These are phyloP conservation scores for Galago senegalensis DNA, from an alignment of 2,797 vertebrate genomes.

Conservation along the genomic window DNA sequence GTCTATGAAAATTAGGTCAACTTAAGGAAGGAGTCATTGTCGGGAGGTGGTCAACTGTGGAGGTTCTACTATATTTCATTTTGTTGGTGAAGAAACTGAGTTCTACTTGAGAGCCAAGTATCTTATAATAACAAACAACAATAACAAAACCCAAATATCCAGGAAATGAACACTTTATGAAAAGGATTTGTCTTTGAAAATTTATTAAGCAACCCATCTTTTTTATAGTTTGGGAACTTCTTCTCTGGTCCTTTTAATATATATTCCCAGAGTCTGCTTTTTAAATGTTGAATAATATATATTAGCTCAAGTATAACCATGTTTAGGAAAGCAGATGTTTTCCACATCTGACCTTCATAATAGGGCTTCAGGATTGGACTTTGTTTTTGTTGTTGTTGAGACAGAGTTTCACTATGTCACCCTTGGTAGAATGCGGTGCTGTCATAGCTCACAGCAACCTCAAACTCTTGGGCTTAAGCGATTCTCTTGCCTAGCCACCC, in stretches of 20 bases:
- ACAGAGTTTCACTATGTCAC: too few relatives aligned
- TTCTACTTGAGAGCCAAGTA: conserved; percentile 35
- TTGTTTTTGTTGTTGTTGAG: background rate
- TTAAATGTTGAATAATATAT: conserved; percentile 39
- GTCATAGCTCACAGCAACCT: too few relatives aligned
- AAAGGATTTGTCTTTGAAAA: conserved; percentile 51
- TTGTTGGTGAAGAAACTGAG: background rate
- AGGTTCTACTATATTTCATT: conserved; percentile 28
- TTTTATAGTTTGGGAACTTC: conserved; percentile 28
- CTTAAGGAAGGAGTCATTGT: too few relatives aligned
- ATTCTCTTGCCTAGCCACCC: too few relatives aligned
- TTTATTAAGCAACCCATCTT: conserved; percentile 35
- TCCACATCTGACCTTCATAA: background rate
- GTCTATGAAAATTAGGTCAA: too few relatives aligned
- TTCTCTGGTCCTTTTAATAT: conserved; percentile 43
- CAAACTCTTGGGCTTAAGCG: too few relatives aligned
- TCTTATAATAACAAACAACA: conserved; percentile 69
- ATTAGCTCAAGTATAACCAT: conserved; percentile 30
- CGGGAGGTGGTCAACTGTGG: too few relatives aligned
- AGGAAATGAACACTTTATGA: conserved; percentile 37
- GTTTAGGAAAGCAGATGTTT: conserved; percentile 42
- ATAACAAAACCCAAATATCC: conserved; percentile 26
- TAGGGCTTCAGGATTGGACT: conserved; percentile 19
- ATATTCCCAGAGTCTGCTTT: conserved; percentile 35
- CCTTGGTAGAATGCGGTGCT: too few relatives aligned